Evolutionary conservation across 2,888 invertebrate species (phyloP).

Genomic region (Hymenopus coronatus): DNA sequence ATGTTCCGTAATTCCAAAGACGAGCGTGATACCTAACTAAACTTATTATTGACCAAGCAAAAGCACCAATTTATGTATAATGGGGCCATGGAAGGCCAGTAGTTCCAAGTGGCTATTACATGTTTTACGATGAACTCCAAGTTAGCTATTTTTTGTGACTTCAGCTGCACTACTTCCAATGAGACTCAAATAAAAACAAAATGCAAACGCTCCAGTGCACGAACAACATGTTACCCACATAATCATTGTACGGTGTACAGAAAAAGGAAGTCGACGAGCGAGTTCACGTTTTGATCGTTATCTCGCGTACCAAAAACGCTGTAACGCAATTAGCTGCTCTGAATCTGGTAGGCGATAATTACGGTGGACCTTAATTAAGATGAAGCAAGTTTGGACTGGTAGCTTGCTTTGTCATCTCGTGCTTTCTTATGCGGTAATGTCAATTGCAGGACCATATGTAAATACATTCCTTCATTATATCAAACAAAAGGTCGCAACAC

Average conservation of each 20-base stretch:
- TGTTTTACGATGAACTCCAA: not conserved
- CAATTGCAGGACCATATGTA: too few relatives aligned
- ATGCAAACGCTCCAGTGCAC: not conserved
- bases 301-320: not conserved
- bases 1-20: too few relatives aligned
- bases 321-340: not conserved
- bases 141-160: not conserved
- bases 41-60: not conserved
- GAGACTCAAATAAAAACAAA: not conserved
- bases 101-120: not conserved
- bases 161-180: not conserved
- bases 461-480: too few relatives aligned
- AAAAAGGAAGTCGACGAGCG: not conserved
- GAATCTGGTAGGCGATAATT: not conserved
- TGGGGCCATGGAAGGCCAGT: not conserved
- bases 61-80: not conserved
- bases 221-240: not conserved
- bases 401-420: too few relatives aligned
- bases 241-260: not conserved
- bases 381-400: not conserved
- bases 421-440: too few relatives aligned
- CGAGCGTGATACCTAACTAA: not conserved
- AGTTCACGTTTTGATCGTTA: not conserved
- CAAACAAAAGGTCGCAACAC: too few relatives aligned
- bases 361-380: not conserved